Evolutionary conservation across 2,113 vertebrate species (phyloP), one percentile per base, ranked within the genome.

Genomic region (Eurystomus gularis): DNA sequence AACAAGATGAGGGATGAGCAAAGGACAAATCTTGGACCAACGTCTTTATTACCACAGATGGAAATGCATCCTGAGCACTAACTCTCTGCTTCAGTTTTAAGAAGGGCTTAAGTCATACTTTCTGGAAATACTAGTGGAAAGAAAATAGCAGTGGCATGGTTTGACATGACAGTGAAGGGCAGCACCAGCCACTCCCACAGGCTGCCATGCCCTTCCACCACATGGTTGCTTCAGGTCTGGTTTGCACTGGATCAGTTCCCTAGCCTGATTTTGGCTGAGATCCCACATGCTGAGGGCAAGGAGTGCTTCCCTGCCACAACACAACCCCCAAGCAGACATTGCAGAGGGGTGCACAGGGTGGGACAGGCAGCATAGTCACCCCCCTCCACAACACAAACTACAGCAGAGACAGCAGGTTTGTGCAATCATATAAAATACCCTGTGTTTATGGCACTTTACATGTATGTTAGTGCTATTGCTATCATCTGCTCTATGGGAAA

Each of bases 341-440:
- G n/a, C 18, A 52, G 66, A 62, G 21, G 21, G 48, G 35, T 12
- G 20, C 5, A 3, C 2, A 23, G 31, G 7, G 39, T 12, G 19
- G 21, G 29, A 62, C 20, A 29, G 25, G 28, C 28, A 61, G 21
- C 42, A n/a, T 5, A 11, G 1, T 4, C 51, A 33, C 13, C 7
- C 7, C 2, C 15, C 17, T 46, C 20, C 3, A 0, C 42, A 57
- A 13, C 3, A 8, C 11, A 18, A 40, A 42, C 15, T 19, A 20
- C 46, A 62, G 65, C 31, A n/a, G 52, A n/a, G 40, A 6, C 64
- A 35, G 35, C 1, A 42, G 37, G 25, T 31, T 73, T 26, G 19
- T 9, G 4, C 40, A 12, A 10, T 29, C 18, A 13, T 4, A 11
- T 7, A n/a, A 83, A 46, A 46, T 46, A 46, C 17, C 46, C 46